Base-by-base conservation (phyloP, 2,888 invertebrate genomes). In the Nineta flava region DNA sequence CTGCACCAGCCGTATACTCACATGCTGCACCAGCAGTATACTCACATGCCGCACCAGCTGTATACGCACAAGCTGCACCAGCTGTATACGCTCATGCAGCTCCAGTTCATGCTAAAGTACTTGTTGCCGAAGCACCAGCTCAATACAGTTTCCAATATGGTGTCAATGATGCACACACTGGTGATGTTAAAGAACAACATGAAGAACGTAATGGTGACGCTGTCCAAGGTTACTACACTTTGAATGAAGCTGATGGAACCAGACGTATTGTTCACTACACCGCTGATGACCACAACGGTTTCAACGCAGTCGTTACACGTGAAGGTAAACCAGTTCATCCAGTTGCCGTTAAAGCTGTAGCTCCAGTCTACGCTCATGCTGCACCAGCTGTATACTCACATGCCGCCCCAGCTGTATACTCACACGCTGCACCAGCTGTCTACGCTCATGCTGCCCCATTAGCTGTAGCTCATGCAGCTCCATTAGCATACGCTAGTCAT, bases 391-490 rank as follows among this genome's bases (percentile, higher is more conserved):
- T n/a, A n/a, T 26, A 7, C 13, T 13, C 17, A 16, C 44, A 50
- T 40, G 54, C 54, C 6, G 48, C 48, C 2, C 54, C 54, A 6
- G 35, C n/a, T n/a, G n/a, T n/a, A n/a, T 26, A 7, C 13, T 13
- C 17, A 16, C 44, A 50, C 34, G 54, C 54, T n/a, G 48, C 48
- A 26, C 10, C 19, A 32, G 47, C 47, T 2, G 13, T 26, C 32
- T 32, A 16, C 9, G 26, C 21, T 10, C 47, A 47, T 35, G 47
- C 47, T 10, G 47, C 47, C 5, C 47, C 47, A n/a, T 32, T 34
- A 3, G 47, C 15, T 17, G 47, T 38, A 32, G 38, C 47, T n/a
- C 35, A 47, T 19, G 47, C 35, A 9, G 15, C 47, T 12, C 47
- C 47, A 12, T 31, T 35, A 32, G 35, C 47, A 9, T 19, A 47